Base-by-base conservation (phyloP, 2,888 invertebrate genomes). In the Phymatocera aterrima region DNA sequence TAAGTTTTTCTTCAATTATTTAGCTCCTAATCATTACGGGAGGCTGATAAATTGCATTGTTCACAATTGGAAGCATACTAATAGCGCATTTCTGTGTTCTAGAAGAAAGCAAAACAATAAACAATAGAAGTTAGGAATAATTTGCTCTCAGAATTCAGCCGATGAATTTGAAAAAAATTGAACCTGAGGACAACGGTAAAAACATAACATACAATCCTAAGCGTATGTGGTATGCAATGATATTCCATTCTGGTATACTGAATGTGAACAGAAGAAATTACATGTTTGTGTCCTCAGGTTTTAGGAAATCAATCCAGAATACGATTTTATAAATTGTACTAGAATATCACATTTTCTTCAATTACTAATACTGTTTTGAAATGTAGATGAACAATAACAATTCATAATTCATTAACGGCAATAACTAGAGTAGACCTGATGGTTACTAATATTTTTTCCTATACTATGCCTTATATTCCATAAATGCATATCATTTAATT, bases 121-220 rank as follows among this genome's bases (percentile, higher is more conserved):
- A 43, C 68, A 68, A 46, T n/a, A 68, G 43, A 46, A 68, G 28
- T 68, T 65, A 4, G n/a, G 68, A 24, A 43, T 43, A n/a, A 15
- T 46, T 28, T 68, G 24, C 24, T 24, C 68, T 15, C 1, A 68
- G 28, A 46, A 68, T 12, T 68, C 43, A 4, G 6, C 34, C 43
- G 5, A 68, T 68, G 12, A 68, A 15, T 68, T 28, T 46, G 4
- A 68, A 43, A 21, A 54, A 68, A 28, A 68, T 43, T 68, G 46
- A 24, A 28, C n/a, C 68, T 68, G 28, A 68, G 8, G 28, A 24
- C 24, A 46, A 43, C 15, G 46, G 10, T 15, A 6, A n/a, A 15
- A 46, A 43, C 43, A 68, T 43, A 46, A 24, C 68, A 68, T 68
- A 43, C 68, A 68, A 43, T 43, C 28, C 46, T 68, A 12, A 28